phyloP scores from a whole-genome alignment of 2,797 vertebrate species.

The Hippoglossus hippoglossus region DNA sequence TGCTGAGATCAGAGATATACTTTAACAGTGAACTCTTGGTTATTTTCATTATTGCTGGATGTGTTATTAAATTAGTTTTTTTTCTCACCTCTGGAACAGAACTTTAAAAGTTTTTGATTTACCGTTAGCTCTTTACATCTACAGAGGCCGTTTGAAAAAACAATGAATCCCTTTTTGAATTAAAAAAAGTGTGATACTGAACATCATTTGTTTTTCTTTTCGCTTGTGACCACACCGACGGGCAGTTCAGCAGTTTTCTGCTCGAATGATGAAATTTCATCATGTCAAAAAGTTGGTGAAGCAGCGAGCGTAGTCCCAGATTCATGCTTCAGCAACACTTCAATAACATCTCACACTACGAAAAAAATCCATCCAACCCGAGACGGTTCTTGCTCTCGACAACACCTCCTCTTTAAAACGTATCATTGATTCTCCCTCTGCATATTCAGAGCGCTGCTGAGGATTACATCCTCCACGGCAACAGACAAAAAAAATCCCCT shows the following conservation, averaged over 20 bases:
- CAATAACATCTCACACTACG: constrained; percentile 45
- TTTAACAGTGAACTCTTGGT: too few relatives aligned
- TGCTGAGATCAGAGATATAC: too few relatives aligned
- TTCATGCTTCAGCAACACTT: constrained; percentile 51
- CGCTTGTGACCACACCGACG: constrained; percentile 10
- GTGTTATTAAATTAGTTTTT: background rate
- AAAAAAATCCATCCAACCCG: constrained; percentile 35
- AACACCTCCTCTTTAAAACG: constrained; percentile 21
- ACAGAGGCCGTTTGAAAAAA: background rate
- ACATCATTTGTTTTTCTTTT: constrained; percentile 2
- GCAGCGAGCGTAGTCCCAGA: constrained; percentile 45
- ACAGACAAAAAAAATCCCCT: constrained; percentile 26
- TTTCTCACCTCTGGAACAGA: background rate
- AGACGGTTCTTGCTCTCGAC: constrained; percentile 2
- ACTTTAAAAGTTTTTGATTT: background rate
- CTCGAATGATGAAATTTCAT: constrained; percentile 62
- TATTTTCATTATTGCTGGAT: too few relatives aligned
- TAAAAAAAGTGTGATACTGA: constrained; percentile 24
- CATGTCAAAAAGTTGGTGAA: constrained; percentile 54
- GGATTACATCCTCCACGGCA: constrained; percentile 40
- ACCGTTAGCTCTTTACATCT: background rate
- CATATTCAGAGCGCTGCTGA: constrained; percentile 15
- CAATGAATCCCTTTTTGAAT: constrained; percentile 11
- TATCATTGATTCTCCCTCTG: constrained; percentile 20
- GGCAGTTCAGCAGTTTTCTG: constrained; percentile 37